These are phyloP conservation scores for Azorinus chamasolen DNA, from an alignment of 2,888 invertebrate genomes.

Conservation along the genomic window DNA sequence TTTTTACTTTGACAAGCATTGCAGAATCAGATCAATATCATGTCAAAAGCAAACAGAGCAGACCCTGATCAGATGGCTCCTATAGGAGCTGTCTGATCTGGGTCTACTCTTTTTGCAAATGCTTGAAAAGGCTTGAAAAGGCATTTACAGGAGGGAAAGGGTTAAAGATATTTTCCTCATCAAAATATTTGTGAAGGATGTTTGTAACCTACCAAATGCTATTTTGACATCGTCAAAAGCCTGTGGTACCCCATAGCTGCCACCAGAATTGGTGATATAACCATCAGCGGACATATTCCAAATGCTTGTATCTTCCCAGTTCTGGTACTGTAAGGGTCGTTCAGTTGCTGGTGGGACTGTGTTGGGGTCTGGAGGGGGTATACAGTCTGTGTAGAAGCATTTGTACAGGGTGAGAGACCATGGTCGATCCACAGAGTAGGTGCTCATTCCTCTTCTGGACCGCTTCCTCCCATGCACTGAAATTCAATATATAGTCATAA, in stretches of 20 bases:
- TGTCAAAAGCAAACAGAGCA: too few species aligned
- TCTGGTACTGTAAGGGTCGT: conserved; percentile 41
- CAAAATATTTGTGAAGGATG: too few species aligned
- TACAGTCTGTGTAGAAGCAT: conserved; percentile 80
- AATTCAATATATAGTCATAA: too few species aligned
- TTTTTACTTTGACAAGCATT: too few species aligned
- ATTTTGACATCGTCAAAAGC: conserved; percentile 58
- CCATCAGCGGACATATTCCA: conserved; percentile 52
- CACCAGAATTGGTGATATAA: conserved; percentile 40
- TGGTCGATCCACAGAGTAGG: conserved; percentile 19
- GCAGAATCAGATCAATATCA: too few species aligned
- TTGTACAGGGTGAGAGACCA: conserved; percentile 44
- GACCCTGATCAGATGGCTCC: too few species aligned
- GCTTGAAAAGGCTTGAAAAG: too few species aligned
- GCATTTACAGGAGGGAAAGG: too few species aligned
- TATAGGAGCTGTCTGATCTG: too few species aligned
- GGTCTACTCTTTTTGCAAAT: too few species aligned
- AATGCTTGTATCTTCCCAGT: conserved; percentile 39
- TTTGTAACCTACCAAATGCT: conserved; percentile 29
- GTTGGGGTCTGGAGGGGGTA: conserved; percentile 76
- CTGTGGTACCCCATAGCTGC: conserved; percentile 50
- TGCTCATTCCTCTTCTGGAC: conserved; percentile 13
- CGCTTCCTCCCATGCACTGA: conserved; percentile 53
- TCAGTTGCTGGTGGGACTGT: conserved; percentile 58
- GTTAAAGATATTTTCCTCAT: too few species aligned